Base-by-base conservation (phyloP, 2,113 vertebrate species). In the Potamarius usumacintae region DNA sequence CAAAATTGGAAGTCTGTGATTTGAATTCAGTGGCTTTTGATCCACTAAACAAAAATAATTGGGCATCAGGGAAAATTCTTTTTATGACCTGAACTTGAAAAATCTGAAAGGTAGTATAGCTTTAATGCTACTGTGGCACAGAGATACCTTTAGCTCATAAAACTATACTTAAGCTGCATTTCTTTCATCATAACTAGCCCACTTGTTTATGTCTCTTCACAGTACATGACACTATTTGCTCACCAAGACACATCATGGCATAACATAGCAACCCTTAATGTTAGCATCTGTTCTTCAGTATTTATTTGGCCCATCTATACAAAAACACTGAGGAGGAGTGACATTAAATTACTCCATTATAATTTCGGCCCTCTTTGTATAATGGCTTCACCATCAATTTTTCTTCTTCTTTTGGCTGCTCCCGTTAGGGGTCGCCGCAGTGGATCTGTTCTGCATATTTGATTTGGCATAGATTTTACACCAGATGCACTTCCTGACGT, bases 341-440 rank as follows among this genome's bases (percentile, higher is more conserved):
- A 92, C 94, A 94, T 95, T 94, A 91, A 93, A 95, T 94, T 95
- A 94, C 77, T 71, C 22, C 93, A 94, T 94, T 94, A 90, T 94
- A 94, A 94, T 95, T 90, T 91, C 84, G 88, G 84, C 91, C 89
- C 62, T 92, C 92, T 93, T 92, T 94, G 93, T 91, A 91, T 83
- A 86, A 86, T 81, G 22, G 85, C 85, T 91, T 90, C 82, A 81
- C 87, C 89, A 92, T 93, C 93, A 42, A 42, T 4, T 42, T 42
- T 42, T 42, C 42, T 42, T 4, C 42, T 42, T 42, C 42, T 42
- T 42, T 42, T 42, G 42, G 42, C 42, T 42, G 42, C 42, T 42
- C 0, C 42, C 4, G 42, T 42, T 42, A 42, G 42, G 42, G 42
- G 42, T 42, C 42, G 42, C 42, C 42, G 4, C 42, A 42, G 42